Conservation (phyloP, 2,797 vertebrate species). For the Babyrousa celebensis region DNA sequence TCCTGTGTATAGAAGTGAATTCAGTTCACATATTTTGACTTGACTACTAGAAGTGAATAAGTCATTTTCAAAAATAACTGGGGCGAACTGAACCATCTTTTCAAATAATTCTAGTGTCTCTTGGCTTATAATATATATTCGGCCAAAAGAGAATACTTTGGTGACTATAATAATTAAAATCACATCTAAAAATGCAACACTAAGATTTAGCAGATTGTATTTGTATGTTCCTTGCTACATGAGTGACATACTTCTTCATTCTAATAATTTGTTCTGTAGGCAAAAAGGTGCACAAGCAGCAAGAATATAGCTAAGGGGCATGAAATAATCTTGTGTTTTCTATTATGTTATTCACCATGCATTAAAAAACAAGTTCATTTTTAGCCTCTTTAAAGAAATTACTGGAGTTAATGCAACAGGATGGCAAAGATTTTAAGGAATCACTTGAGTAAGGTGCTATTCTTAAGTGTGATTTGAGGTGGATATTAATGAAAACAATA, state of each 20-base stretch:
- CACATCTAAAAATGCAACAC: background rate
- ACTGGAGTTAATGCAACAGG: slow-evolving; percentile 47
- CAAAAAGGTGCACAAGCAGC: background rate
- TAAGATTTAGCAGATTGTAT: background rate
- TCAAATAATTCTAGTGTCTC: slow-evolving; percentile 37
- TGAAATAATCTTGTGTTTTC: slow-evolving; percentile 66
- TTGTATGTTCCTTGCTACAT: background rate
- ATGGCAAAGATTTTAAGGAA: slow-evolving; percentile 58
- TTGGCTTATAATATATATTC: background rate
- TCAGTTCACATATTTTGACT: slow-evolving; percentile 63
- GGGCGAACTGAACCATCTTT: background rate
- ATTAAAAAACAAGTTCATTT: slow-evolving; percentile 64
- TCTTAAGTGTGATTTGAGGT: background rate
- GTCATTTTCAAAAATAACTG: background rate
- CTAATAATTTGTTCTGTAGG: background rate
- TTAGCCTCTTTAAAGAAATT: slow-evolving; percentile 60
- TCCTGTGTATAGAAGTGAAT: slow-evolving; percentile 70
- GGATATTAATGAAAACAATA: slow-evolving; percentile 10
- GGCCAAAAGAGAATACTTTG: background rate
- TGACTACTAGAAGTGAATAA: background rate
- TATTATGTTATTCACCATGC: slow-evolving; percentile 22
- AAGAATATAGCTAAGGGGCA: slow-evolving; percentile 75
- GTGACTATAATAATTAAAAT: background rate
- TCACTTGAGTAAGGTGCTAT: background rate
- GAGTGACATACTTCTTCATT: background rate